Conservation (phyloP, 1,140 invertebrate species). For the Acyrthosiphon pisum region DNA sequence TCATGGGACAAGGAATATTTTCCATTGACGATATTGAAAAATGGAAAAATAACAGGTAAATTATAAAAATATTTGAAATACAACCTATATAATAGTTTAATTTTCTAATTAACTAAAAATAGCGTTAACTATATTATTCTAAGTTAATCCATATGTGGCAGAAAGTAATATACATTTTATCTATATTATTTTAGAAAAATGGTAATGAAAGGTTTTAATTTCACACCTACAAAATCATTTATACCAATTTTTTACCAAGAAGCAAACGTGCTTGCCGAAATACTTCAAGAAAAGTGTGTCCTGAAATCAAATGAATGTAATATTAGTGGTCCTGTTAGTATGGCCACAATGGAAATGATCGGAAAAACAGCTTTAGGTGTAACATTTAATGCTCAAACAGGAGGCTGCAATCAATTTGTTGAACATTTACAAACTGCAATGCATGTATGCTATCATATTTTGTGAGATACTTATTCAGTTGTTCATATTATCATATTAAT, state of each 20-base stretch:
- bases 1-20: slow-evolving; percentile 53
- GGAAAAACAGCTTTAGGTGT: slow-evolving; percentile 29
- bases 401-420: background rate
- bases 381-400: slow-evolving; percentile 30
- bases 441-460: background rate
- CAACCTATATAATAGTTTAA: too few relatives aligned
- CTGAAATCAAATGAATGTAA: slow-evolving; percentile 5
- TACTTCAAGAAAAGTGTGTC: background rate
- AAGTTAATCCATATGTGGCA: background rate
- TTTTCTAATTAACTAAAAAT: background rate
- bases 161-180: background rate
- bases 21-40: slow-evolving; percentile 14
- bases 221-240: slow-evolving; percentile 7
- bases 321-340: background rate
- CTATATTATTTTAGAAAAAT: slow-evolving; percentile 8
- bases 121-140: background rate
- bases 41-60: slow-evolving; percentile 52
- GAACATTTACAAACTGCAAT: background rate
- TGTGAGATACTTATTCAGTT: background rate
- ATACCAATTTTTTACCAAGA: slow-evolving; percentile 45
- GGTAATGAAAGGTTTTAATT: background rate
- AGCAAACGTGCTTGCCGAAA: background rate
- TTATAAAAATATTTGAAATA: background rate
- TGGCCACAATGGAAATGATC: slow-evolving; percentile 48
- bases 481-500: too few relatives aligned